These are phyloP conservation scores for Scolopax rusticola DNA, from an alignment of 2,797 vertebrate species.

Conservation along the genomic window DNA sequence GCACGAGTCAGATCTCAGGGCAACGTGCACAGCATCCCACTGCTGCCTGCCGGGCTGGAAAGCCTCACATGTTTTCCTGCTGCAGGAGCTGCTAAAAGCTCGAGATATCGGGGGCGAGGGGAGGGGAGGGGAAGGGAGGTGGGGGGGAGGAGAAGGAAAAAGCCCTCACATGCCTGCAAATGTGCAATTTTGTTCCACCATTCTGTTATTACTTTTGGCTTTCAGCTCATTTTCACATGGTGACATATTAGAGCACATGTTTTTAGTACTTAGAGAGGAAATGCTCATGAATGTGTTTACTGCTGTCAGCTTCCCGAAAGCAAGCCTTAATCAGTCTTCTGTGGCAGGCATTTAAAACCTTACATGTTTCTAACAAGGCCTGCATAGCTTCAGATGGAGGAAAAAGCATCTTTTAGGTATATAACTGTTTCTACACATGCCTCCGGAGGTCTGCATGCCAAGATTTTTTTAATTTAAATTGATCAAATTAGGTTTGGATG, in stretches of 20 bases:
- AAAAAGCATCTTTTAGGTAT: background rate
- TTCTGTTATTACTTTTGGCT: background rate
- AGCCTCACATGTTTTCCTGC: background rate
- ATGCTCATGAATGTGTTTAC: background rate
- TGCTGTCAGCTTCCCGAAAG: background rate
- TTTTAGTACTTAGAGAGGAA: background rate
- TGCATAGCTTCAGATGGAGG: background rate
- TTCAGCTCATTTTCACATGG: background rate
- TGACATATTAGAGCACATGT: background rate
- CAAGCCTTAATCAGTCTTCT: background rate
- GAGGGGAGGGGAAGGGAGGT: rapidly evolving
- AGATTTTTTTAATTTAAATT: background rate
- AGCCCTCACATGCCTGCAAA: background rate
- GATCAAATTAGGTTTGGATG: background rate
- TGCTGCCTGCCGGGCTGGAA: background rate
- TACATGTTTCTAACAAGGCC: background rate
- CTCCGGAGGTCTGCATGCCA: background rate
- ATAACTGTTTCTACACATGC: background rate
- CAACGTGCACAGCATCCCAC: background rate
- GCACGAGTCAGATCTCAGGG: background rate
- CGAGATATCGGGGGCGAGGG: rapidly evolving
- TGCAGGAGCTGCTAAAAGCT: background rate
- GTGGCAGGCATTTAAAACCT: background rate
- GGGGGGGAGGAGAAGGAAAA: background rate
- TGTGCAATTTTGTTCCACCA: background rate